Percentiles rank a stretch among this genome's conserved stretches.
phyloP scores from a whole-genome alignment of 1,140 invertebrate genomes.

The Eulimnadia texana region DNA sequence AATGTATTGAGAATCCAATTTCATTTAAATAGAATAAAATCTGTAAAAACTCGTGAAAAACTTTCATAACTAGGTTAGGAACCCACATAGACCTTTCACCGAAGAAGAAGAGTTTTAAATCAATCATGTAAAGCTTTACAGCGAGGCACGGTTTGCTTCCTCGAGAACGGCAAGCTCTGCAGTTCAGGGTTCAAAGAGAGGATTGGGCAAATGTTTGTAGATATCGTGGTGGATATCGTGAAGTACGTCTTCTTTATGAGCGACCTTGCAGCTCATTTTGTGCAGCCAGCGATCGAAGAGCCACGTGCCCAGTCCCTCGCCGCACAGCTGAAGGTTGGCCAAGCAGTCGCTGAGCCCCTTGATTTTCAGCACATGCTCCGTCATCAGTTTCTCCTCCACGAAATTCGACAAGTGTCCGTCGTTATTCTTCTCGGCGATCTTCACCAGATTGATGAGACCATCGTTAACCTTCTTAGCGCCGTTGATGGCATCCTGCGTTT shows the following conservation, averaged over 20 bases:
- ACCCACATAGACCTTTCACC: too few species aligned
- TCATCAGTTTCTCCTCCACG: constrained; percentile 50
- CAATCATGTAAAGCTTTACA: not conserved
- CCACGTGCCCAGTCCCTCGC: constrained; percentile 53
- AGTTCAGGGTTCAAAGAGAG: not conserved
- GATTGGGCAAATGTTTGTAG: not conserved
- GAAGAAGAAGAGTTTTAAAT: too few species aligned
- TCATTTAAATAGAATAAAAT: too few species aligned
- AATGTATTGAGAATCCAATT: too few species aligned
- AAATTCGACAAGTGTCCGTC: constrained; percentile 58
- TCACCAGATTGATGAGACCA: constrained; percentile 49
- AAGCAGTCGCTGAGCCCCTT: constrained; percentile 54
- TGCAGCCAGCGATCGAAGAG: constrained; percentile 39
- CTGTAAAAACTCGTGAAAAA: too few species aligned
- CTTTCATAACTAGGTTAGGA: too few species aligned
- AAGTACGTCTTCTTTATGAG: not conserved
- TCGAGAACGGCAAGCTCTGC: not conserved
- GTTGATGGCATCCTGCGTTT: not conserved
- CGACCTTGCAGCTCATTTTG: not conserved
- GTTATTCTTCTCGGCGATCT: constrained; percentile 41
- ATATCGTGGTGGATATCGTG: not conserved
- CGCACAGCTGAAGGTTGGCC: constrained; percentile 51
- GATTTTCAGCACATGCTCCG: constrained; percentile 60
- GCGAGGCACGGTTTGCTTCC: not conserved
- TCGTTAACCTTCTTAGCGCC: constrained; percentile 22